A percentile compares a stretch with the other conserved stretches of the same genome.
phyloP scores from a whole-genome alignment of 2,797 vertebrate species.

The Phoeniculus purpureus region DNA sequence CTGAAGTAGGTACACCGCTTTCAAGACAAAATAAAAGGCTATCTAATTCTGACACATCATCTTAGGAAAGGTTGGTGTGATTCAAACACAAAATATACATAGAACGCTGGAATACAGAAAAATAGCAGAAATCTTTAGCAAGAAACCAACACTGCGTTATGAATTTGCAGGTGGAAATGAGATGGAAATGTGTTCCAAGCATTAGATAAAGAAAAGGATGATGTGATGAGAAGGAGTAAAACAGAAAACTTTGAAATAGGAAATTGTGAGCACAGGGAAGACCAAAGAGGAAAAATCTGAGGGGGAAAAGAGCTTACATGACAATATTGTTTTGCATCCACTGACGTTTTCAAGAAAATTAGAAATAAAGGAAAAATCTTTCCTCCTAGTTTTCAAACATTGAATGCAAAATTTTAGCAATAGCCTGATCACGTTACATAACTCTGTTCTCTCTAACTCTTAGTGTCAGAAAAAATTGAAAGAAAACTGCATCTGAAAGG shows the following conservation, averaged over 20 bases:
- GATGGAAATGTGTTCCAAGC: neutral
- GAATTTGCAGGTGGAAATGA: neutral
- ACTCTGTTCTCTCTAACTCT: neutral
- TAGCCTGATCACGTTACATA: neutral
- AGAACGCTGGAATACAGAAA: neutral
- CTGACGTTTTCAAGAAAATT: neutral
- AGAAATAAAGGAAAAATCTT: neutral
- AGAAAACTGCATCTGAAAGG: neutral
- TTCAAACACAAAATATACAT: neutral
- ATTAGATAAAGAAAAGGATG: neutral
- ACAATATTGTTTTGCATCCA: neutral
- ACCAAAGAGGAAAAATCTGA: neutral
- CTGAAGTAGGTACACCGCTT: neutral
- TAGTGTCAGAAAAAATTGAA: neutral
- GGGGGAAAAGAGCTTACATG: accelerated
- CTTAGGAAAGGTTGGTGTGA: neutral
- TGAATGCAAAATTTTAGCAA: neutral
- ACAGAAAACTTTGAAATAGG: neutral
- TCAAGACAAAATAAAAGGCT: neutral
- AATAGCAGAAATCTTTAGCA: neutral
- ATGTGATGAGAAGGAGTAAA: neutral
- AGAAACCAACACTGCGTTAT: neutral
- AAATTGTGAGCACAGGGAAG: neutral
- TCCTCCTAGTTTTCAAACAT: neutral
- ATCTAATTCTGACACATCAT: neutral